Conservation (phyloP, 1,140 invertebrate genomes). For the Cataglyphis hispanica region DNA sequence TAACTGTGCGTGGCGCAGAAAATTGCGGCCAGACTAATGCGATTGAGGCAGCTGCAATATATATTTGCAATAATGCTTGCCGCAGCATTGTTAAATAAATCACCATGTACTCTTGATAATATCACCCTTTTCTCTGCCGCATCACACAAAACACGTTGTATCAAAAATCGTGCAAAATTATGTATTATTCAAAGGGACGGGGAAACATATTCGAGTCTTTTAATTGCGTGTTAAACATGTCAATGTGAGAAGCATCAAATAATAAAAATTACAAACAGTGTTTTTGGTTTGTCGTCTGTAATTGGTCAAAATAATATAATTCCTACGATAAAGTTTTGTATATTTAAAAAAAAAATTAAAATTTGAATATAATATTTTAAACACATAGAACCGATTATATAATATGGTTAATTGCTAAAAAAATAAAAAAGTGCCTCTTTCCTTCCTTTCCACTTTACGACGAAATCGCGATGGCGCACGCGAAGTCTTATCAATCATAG, state of each 20-base stretch:
- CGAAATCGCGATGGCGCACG: constrained; percentile 39
- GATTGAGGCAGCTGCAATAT: constrained; percentile 33
- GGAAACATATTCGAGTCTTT: not conserved
- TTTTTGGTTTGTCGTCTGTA: not conserved
- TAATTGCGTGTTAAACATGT: not conserved
- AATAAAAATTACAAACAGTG: not conserved
- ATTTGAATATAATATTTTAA: not conserved
- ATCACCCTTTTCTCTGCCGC: not conserved
- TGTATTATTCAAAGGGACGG: not conserved
- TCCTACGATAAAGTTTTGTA: not conserved
- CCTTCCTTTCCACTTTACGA: not conserved
- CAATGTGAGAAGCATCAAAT: not conserved
- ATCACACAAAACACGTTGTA: not conserved
- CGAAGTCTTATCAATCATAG: constrained; percentile 48
- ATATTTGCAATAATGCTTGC: constrained; percentile 11
- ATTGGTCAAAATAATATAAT: not conserved
- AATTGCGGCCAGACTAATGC: constrained; percentile 22
- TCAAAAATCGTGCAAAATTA: constrained; percentile 37
- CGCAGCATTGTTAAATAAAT: constrained; percentile 35
- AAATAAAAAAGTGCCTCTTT: not conserved
- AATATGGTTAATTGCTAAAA: not conserved
- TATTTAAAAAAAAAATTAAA: not conserved
- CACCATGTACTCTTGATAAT: constrained; percentile 30
- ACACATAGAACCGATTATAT: not conserved
- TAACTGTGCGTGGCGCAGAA: not conserved